Conservation (phyloP, 2,113 vertebrate genomes). For the Brachyistius frenatus region DNA sequence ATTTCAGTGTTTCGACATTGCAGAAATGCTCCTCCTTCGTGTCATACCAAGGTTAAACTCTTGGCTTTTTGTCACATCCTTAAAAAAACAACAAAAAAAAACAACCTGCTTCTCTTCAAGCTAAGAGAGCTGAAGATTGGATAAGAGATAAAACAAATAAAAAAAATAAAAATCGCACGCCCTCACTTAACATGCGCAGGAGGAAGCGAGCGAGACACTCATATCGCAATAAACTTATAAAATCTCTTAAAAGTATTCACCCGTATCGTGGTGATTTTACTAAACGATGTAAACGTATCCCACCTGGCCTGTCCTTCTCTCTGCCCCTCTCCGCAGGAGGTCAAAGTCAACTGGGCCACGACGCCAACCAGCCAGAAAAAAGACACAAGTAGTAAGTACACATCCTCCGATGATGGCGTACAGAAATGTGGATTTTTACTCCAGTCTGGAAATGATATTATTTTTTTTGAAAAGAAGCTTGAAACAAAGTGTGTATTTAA, state of each 20-base stretch:
- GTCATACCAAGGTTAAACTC: too few relatives aligned
- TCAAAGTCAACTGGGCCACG: slow-evolving; percentile 99
- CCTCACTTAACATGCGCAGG: too few relatives aligned
- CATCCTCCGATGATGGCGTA: background rate
- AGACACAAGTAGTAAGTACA: slow-evolving; percentile 99
- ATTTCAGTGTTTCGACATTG: too few relatives aligned
- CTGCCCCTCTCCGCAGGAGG: slow-evolving; percentile 87
- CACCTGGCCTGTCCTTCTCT: slow-evolving; percentile 62
- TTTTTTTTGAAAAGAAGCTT: background rate
- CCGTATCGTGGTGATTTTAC: slow-evolving; percentile 6
- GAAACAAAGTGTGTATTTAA: background rate
- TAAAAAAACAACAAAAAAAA: too few relatives aligned
- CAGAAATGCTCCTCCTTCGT: too few relatives aligned
- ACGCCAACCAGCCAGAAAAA: slow-evolving; percentile 99
- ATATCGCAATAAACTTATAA: too few relatives aligned
- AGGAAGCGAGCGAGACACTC: too few relatives aligned
- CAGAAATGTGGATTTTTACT: background rate
- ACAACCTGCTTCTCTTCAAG: background rate
- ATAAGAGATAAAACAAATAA: background rate
- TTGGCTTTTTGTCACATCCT: too few relatives aligned
- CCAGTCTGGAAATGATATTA: background rate
- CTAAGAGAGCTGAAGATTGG: background rate
- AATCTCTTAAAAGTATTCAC: background rate
- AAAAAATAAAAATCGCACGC: too few relatives aligned
- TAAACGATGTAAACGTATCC: slow-evolving; percentile 70